A percentile compares a stretch with the other conserved stretches of the same genome.
These are phyloP conservation scores for Phrynocephalus versicolor DNA, from an alignment of 2,113 vertebrate species.

Conservation along the genomic window DNA sequence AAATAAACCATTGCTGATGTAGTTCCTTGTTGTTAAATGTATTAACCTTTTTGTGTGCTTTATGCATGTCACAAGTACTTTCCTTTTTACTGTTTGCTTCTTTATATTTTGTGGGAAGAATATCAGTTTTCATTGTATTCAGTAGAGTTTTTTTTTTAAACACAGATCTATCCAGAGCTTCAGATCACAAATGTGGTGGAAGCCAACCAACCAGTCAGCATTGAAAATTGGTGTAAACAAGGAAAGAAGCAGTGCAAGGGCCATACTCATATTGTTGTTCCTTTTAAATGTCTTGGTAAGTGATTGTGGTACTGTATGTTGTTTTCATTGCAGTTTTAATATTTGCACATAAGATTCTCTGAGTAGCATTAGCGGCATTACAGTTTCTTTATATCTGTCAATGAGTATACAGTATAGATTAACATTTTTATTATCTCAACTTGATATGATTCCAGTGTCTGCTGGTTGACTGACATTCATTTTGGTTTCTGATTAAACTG, in stretches of 20 bases:
- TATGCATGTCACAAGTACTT: fast-evolving
- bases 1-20: too few relatives aligned
- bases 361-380: too few relatives aligned
- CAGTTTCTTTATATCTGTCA: neutral
- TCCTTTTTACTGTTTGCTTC: neutral
- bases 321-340: neutral
- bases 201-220: constrained; percentile 88
- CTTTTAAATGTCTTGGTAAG: constrained; percentile 96
- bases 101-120: neutral
- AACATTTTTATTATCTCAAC: too few relatives aligned
- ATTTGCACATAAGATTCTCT: neutral
- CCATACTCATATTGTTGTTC: constrained; percentile 86
- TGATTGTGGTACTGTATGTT: neutral
- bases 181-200: constrained; percentile 96
- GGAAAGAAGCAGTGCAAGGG: constrained; percentile 93
- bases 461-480: neutral
- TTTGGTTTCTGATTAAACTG: neutral
- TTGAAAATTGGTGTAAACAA: constrained; percentile 93
- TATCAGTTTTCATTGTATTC: neutral
- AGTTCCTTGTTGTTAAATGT: neutral
- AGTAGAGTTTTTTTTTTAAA: constrained; percentile 1
- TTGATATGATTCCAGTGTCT: neutral
- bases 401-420: neutral
- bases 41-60: fast-evolving
- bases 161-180: constrained; percentile 94